These are phyloP conservation scores for Planococcus citri DNA, from an alignment of 1,140 invertebrate species.

Conservation along the genomic window DNA sequence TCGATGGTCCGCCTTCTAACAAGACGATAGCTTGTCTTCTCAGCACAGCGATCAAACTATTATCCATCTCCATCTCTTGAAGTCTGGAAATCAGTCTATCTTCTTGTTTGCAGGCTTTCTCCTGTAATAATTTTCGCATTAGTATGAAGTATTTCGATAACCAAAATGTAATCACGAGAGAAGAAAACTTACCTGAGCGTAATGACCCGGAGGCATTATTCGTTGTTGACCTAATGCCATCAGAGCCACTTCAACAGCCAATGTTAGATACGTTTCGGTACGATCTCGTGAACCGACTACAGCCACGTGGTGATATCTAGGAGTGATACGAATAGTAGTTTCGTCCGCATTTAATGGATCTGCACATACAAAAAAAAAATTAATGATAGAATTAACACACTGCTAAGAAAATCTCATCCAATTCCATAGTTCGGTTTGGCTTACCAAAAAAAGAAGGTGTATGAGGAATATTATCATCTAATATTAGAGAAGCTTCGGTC, in stretches of 20 bases:
- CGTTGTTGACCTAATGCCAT: conserved; percentile 64
- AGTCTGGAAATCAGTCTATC: conserved; percentile 60
- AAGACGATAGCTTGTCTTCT: conserved; percentile 45
- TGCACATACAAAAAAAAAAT: conserved; percentile 13
- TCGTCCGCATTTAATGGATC: conserved; percentile 37
- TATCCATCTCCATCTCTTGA: conserved; percentile 61
- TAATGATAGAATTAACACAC: background rate
- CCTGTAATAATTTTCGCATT: conserved; percentile 31
- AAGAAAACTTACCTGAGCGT: conserved; percentile 48
- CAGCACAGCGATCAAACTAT: conserved; percentile 47
- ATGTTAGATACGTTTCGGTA: conserved; percentile 61
- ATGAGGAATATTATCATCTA: conserved; percentile 35
- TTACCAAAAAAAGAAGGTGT: conserved; percentile 30
- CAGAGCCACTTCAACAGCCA: conserved; percentile 54
- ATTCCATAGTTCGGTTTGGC: background rate
- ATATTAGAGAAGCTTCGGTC: conserved; percentile 53
- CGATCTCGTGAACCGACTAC: conserved; percentile 54
- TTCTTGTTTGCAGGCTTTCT: conserved; percentile 60
- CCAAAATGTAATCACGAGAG: background rate
- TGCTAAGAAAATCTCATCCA: background rate
- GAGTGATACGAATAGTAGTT: conserved; percentile 43
- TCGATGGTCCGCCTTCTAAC: conserved; percentile 57
- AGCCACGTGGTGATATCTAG: conserved; percentile 57
- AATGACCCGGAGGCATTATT: conserved; percentile 61
- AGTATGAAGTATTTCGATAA: no score